Conservation (phyloP, 2,113 vertebrate species). For the Eira barbara region DNA sequence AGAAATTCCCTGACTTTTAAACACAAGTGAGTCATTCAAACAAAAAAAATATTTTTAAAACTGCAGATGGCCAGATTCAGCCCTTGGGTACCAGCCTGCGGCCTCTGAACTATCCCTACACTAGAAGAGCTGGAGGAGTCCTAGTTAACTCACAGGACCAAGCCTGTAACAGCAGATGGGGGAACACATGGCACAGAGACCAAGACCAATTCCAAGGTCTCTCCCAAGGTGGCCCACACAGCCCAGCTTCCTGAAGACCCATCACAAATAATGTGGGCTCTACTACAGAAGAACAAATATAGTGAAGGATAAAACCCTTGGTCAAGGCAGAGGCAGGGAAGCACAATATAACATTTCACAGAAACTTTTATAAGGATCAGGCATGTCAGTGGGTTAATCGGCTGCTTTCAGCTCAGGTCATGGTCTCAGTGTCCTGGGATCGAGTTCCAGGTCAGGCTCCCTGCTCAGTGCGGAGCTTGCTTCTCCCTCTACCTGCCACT, state of each 20-base stretch:
- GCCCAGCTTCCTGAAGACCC: background rate
- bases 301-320: background rate
- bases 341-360: background rate
- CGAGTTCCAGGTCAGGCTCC: too few relatives aligned
- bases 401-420: background rate
- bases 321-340: background rate
- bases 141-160: background rate
- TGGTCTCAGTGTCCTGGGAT: background rate
- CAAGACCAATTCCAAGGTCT: background rate
- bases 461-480: too few relatives aligned
- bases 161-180: accelerated
- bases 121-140: background rate
- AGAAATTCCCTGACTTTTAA: background rate
- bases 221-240: background rate
- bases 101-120: background rate
- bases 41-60: background rate
- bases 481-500: too few relatives aligned
- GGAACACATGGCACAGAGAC: accelerated
- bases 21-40: background rate
- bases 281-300: background rate
- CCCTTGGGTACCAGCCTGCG: background rate
- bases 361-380: background rate
- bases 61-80: background rate
- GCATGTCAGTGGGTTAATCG: background rate
- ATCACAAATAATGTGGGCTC: background rate